phyloP scores from a whole-genome alignment of 2,113 vertebrate species.

The Chaetodon auriga region DNA sequence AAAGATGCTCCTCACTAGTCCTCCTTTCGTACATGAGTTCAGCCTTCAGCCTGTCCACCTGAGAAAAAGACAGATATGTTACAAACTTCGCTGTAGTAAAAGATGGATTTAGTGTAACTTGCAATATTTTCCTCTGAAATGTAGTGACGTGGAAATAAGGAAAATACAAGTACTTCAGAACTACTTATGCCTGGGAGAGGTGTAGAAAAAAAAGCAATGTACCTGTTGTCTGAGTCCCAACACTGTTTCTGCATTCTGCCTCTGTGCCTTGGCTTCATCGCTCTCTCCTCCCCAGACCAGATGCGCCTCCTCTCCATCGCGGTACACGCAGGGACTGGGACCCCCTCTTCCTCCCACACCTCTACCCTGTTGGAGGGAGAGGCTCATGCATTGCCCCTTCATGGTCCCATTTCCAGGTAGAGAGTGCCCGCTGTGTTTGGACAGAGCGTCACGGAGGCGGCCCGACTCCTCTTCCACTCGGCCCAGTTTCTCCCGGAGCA shows the following conservation, averaged over 20 bases:
- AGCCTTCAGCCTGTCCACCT: constrained; percentile 89
- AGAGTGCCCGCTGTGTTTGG: constrained; percentile 41
- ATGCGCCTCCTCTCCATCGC: constrained; percentile 84
- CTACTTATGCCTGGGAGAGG: background rate
- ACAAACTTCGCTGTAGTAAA: background rate
- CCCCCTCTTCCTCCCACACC: constrained; percentile 61
- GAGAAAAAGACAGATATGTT: background rate
- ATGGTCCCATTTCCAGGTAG: constrained; percentile 42
- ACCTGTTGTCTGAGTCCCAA: constrained; percentile 87
- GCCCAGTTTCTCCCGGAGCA: constrained; percentile 91
- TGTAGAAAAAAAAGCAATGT: background rate
- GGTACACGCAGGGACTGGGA: constrained; percentile 78
- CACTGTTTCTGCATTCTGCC: constrained; percentile 82
- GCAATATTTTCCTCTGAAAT: background rate
- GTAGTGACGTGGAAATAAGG: no score
- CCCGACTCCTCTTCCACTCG: constrained; percentile 89
- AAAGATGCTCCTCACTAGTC: constrained; percentile 90
- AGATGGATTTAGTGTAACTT: background rate
- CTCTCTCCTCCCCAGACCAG: constrained; percentile 85
- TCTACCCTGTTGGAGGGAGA: constrained; percentile 73
- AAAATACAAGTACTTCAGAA: background rate
- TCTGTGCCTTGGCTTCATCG: constrained; percentile 89
- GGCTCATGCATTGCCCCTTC: constrained; percentile 79
- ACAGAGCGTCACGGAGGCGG: constrained; percentile 84
- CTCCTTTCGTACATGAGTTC: constrained; percentile 91